Evolutionary conservation across 2,113 vertebrate species (phyloP).

Genomic region (Pachyramphus minor): DNA sequence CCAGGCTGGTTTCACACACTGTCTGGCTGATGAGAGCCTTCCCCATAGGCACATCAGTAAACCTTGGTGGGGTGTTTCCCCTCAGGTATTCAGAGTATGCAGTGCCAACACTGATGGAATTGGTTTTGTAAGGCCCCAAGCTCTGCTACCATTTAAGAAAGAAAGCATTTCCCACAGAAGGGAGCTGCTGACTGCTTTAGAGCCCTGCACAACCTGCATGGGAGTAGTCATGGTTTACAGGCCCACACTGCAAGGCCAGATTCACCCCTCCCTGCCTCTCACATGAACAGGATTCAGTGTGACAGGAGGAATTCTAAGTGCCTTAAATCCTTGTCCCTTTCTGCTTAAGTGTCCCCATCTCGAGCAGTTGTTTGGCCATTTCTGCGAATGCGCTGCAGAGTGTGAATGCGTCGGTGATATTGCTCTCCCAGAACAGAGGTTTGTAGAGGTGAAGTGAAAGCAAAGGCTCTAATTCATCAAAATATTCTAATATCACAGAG

Average conservation of each 20-base stretch:
- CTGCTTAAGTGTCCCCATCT: neutral
- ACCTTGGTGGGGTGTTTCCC: neutral
- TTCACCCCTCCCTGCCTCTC: neutral
- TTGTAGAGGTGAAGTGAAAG: neutral
- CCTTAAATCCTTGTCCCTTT: neutral
- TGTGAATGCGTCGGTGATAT: neutral
- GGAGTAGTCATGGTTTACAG: neutral
- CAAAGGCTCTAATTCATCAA: constrained; percentile 19
- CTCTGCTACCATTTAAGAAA: neutral
- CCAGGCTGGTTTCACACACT: neutral
- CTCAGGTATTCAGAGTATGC: neutral
- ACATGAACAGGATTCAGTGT: accelerated
- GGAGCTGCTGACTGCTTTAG: neutral
- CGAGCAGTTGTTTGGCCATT: neutral
- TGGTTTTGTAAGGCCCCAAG: neutral
- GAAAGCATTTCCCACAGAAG: neutral
- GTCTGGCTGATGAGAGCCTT: neutral
- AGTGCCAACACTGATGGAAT: neutral
- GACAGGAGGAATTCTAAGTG: neutral
- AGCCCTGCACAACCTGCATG: neutral
- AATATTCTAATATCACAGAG: constrained; percentile 20
- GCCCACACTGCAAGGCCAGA: neutral
- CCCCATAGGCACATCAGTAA: neutral
- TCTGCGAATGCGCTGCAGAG: neutral
- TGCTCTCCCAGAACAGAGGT: neutral